phyloP scores from a whole-genome alignment of 2,888 invertebrate species.

The Cantharis rufa region DNA sequence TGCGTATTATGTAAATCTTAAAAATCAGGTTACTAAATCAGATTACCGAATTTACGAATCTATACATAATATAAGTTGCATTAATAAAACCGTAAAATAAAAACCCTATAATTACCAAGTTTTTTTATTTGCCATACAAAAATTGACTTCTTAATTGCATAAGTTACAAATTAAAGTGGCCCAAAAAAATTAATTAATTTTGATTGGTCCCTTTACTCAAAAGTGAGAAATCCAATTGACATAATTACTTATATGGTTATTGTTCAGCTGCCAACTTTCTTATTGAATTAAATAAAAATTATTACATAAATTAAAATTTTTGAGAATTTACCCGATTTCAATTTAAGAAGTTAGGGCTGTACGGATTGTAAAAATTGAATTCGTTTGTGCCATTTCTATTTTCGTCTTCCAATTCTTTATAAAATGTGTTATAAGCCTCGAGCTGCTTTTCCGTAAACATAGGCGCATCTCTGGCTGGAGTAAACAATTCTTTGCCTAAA shows the following conservation, averaged over 20 bases:
- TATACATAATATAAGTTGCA: neutral
- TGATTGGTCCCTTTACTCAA: neutral
- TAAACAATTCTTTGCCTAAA: neutral
- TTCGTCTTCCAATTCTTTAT: neutral
- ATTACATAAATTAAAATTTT: neutral
- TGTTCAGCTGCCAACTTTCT: neutral
- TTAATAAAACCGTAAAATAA: neutral
- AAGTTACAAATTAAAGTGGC: neutral
- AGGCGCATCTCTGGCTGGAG: neutral
- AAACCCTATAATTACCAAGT: neutral
- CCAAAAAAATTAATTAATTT: neutral
- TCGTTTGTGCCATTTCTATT: neutral
- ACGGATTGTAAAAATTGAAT: neutral
- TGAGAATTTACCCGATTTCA: neutral
- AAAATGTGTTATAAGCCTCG: neutral
- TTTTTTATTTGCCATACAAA: neutral
- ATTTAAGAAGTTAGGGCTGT: neutral
- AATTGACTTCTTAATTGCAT: neutral
- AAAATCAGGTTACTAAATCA: neutral
- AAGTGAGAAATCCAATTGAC: too few relatives aligned
- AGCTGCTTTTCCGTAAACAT: neutral
- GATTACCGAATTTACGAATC: neutral
- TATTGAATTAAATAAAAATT: neutral
- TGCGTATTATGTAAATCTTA: neutral
- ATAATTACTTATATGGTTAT: neutral